A percentile compares a stretch with the other conserved stretches of the same genome.
Conservation (phyloP, 2,797 vertebrate species). For the Muraenolepis orangiensis region DNA sequence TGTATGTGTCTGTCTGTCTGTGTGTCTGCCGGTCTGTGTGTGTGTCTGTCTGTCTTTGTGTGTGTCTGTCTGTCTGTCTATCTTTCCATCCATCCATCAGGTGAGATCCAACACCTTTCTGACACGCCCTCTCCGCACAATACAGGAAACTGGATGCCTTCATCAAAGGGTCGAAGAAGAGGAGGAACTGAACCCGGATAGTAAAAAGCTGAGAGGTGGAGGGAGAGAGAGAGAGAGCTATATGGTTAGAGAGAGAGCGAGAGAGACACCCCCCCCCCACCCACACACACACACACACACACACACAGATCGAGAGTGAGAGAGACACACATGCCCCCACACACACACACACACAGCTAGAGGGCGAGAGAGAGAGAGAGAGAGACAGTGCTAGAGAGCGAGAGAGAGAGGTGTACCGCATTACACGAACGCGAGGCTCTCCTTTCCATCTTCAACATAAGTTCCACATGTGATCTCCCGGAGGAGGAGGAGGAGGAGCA, state of each 20-base stretch:
- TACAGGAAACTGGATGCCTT: neutral
- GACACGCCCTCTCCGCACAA: neutral
- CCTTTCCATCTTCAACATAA: neutral
- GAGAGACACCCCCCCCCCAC: too few species aligned
- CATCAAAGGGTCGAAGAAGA: neutral
- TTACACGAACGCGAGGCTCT: neutral
- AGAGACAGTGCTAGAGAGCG: slow-evolving; percentile 16
- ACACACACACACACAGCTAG: too few species aligned
- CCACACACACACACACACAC: too few species aligned
- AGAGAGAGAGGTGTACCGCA: slow-evolving; percentile 21
- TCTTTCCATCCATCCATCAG: neutral
- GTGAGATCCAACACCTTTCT: neutral
- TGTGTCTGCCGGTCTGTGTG: slow-evolving; percentile 22
- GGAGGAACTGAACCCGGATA: neutral
- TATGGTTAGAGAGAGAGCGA: neutral
- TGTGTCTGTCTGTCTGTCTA: neutral
- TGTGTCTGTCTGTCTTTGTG: neutral
- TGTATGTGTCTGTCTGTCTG: slow-evolving; percentile 8
- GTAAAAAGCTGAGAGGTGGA: neutral
- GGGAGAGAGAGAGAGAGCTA: slow-evolving; percentile 5
- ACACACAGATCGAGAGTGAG: too few species aligned
- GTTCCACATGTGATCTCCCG: neutral
- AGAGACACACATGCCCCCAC: too few species aligned
- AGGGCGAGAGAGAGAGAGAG: neutral
- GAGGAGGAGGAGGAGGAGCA: neutral